These are phyloP conservation scores for Mionectes macconnelli DNA, from an alignment of 2,113 vertebrate genomes.

Conservation along the genomic window DNA sequence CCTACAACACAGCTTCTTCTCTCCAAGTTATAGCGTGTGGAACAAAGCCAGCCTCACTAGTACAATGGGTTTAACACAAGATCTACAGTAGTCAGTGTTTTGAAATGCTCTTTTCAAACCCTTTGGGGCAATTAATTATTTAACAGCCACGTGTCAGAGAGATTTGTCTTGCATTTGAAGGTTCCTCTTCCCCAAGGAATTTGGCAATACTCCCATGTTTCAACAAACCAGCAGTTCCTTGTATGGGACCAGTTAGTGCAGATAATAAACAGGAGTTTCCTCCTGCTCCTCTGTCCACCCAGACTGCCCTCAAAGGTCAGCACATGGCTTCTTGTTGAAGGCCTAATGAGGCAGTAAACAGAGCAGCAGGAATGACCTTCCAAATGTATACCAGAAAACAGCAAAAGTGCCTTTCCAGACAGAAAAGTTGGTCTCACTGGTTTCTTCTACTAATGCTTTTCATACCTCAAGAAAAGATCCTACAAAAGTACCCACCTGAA, in stretches of 20 bases:
- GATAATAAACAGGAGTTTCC: not conserved
- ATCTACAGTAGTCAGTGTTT: not conserved
- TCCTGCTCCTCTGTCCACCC: not conserved
- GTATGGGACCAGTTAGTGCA: not conserved
- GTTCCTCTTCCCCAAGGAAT: constrained; percentile 16
- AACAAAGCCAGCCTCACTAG: constrained; percentile 21
- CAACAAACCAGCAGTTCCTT: not conserved
- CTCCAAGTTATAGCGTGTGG: not conserved
- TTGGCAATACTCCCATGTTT: not conserved
- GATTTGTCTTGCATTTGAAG: constrained; percentile 29
- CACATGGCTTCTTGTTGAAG: not conserved
- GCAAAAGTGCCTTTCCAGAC: not conserved
- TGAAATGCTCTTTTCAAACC: constrained; percentile 23
- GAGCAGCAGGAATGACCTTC: not conserved
- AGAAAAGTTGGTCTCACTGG: not conserved
- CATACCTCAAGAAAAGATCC: not conserved
- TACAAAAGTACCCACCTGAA: not conserved
- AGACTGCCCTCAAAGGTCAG: not conserved
- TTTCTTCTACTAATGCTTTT: not conserved
- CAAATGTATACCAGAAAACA: not conserved
- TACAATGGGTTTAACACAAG: not conserved
- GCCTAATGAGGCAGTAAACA: not conserved
- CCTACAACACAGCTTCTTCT: not conserved
- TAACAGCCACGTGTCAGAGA: not conserved
- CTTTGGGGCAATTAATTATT: constrained; percentile 46